These are phyloP conservation scores for Takifugu rubripes DNA, from an alignment of 2,797 vertebrate genomes.

Conservation along the genomic window DNA sequence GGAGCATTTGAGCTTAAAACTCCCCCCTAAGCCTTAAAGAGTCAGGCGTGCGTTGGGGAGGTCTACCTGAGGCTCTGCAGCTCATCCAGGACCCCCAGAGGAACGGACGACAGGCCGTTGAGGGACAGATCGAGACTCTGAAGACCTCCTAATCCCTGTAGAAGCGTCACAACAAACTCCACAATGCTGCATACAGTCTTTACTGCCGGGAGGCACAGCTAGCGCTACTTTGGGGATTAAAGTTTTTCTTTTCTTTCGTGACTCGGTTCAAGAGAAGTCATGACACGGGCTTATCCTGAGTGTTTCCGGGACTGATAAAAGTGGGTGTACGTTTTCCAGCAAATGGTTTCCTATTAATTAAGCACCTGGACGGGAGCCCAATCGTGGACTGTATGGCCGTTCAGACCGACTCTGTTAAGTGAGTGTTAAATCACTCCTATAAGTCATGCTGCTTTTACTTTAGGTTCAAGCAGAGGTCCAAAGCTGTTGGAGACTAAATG, in stretches of 20 bases:
- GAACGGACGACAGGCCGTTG: conserved; percentile 88
- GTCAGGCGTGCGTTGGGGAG: neutral
- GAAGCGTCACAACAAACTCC: conserved; percentile 18
- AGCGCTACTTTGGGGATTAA: conserved; percentile 8
- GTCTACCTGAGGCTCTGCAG: conserved; percentile 80
- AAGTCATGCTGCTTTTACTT: conserved; percentile 1
- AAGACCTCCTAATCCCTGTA: conserved; percentile 80
- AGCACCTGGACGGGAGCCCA: conserved; percentile 28
- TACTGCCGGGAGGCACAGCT: conserved; percentile 1
- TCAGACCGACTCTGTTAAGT: conserved; percentile 19
- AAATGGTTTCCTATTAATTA: conserved; percentile 34
- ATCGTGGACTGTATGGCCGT: conserved; percentile 17
- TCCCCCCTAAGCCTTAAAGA: neutral
- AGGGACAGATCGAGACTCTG: conserved; percentile 91
- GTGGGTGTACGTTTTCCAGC: too few relatives aligned
- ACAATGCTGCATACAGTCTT: neutral
- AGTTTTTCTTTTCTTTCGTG: conserved; percentile 16
- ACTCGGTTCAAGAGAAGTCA: conserved; percentile 14
- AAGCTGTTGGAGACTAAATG: neutral
- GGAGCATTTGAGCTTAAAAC: neutral
- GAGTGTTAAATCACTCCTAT: neutral
- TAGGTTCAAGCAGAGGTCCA: neutral
- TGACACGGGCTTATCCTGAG: conserved; percentile 25
- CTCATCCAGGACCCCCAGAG: conserved; percentile 87
- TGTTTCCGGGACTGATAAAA: conserved; percentile 22